phyloP scores from a whole-genome alignment of 1,140 invertebrate species.

The Copidosoma floridanum region DNA sequence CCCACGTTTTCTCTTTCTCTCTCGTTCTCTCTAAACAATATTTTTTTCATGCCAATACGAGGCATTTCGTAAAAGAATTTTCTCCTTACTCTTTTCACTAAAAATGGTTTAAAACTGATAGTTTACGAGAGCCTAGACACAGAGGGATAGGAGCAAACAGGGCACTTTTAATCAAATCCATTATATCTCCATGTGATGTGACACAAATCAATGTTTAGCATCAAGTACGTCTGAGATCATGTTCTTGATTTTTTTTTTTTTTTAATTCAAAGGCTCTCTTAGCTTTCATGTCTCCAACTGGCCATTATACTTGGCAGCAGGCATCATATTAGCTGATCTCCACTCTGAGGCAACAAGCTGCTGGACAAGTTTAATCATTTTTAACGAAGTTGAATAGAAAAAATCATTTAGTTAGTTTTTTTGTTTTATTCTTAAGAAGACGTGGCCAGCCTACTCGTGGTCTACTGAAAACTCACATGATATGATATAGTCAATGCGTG shows the following conservation, averaged over 20 bases:
- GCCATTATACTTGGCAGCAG: conserved; percentile 8
- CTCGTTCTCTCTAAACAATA: background rate
- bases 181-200: conserved; percentile 57
- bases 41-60: too few relatives aligned
- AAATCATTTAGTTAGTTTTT: conserved; percentile 32
- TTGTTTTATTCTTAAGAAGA: too few relatives aligned
- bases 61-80: too few relatives aligned
- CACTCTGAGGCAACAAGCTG: conserved; percentile 51
- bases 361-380: conserved; percentile 56
- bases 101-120: too few relatives aligned
- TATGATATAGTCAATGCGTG: conserved; percentile 53
- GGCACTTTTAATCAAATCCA: conserved; percentile 54
- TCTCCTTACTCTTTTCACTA: background rate
- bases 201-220: conserved; percentile 54
- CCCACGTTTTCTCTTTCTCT: background rate
- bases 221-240: conserved; percentile 49
- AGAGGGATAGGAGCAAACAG: conserved; percentile 34
- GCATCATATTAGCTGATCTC: conserved; percentile 54
- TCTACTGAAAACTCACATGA: conserved; percentile 56
- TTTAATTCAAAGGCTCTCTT: conserved; percentile 45
- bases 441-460: conserved; percentile 53
- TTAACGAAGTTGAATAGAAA: conserved; percentile 50
- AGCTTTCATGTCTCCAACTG: conserved; percentile 19
- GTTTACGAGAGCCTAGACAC: conserved; percentile 37
- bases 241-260: conserved; percentile 51